Evolutionary conservation across 2,888 invertebrate genomes (phyloP).

Genomic region (Mantis religiosa): DNA sequence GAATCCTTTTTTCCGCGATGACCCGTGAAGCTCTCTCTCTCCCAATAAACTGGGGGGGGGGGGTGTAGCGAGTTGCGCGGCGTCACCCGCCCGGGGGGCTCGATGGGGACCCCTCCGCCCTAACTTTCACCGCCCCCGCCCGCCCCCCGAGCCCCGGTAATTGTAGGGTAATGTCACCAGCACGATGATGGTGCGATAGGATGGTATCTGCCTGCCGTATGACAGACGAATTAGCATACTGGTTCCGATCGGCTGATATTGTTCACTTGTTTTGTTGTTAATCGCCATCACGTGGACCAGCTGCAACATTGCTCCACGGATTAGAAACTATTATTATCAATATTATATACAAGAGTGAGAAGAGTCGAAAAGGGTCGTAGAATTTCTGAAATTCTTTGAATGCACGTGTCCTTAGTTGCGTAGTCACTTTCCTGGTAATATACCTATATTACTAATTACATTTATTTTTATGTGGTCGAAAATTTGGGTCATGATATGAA

Average conservation of each 20-base stretch:
- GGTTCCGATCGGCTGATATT: background rate
- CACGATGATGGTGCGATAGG: background rate
- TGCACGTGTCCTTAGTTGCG: no score
- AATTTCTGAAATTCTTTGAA: no score
- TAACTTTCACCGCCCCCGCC: background rate
- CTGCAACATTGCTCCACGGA: no score
- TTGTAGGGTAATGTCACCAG: conserved; percentile 10
- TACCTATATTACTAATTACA: no score
- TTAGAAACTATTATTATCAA: no score
- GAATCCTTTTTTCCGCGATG: background rate
- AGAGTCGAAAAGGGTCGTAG: no score
- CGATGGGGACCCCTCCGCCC: background rate
- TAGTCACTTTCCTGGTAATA: no score
- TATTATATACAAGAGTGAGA: no score
- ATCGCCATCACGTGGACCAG: no score
- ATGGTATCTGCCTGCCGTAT: background rate
- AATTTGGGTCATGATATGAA: no score
- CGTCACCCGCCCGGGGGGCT: background rate
- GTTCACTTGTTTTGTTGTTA: no score
- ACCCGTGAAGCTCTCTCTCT: background rate
- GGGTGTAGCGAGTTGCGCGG: background rate
- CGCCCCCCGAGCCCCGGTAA: background rate
- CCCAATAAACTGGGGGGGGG: background rate
- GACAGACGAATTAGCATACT: background rate
- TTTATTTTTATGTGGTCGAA: no score